Conservation (phyloP, 2,888 invertebrate species). For the Lottia gigantea region DNA sequence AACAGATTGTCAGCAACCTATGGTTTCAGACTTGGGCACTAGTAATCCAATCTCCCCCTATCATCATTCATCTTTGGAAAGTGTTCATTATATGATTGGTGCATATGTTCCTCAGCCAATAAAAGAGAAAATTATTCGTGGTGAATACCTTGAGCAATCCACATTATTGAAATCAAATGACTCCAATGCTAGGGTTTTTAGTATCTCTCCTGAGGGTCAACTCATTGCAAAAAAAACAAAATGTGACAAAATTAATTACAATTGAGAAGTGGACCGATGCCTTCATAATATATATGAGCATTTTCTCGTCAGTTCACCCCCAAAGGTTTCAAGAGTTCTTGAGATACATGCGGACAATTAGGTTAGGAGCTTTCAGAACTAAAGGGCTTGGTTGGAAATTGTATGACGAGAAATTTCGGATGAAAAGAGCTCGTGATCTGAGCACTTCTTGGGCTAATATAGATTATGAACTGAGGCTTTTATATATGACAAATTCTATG, state of each 20-base stretch:
- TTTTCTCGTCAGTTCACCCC: neutral
- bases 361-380: neutral
- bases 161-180: slow-evolving; percentile 3
- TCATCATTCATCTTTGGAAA: neutral
- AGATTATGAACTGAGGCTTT: neutral
- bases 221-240: neutral
- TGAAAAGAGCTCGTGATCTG: neutral
- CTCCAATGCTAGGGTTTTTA: neutral
- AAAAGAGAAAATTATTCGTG: neutral
- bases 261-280: slow-evolving; percentile 1
- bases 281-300: neutral
- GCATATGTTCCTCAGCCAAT: neutral
- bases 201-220: neutral
- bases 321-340: neutral
- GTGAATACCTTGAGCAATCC: neutral
- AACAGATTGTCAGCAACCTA: no score
- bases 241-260: neutral
- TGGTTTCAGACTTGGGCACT: no score
- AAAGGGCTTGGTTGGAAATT: neutral
- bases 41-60: no score
- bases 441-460: no score
- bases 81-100: neutral
- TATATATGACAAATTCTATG: neutral
- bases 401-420: slow-evolving; percentile 1
- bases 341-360: neutral